Percentiles rank a stretch among this genome's conserved stretches.
Evolutionary conservation across 2,797 vertebrate genomes (phyloP).

Genomic region (Alcedo atthis): DNA sequence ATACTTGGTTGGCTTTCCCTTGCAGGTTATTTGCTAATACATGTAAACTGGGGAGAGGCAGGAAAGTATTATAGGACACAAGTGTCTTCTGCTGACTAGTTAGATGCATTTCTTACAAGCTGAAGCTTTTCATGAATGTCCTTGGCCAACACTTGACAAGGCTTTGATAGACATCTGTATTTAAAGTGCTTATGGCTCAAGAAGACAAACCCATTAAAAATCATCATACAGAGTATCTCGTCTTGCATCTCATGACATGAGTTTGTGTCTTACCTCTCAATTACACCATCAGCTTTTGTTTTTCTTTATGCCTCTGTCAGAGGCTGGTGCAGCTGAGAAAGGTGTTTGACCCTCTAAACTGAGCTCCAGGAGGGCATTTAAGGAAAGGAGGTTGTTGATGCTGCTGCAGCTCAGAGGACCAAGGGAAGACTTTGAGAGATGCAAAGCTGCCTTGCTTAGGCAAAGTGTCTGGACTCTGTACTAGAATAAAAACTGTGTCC

Average conservation of each 20-base stretch:
- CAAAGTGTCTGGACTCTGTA: not conserved
- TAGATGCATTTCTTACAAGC: not conserved
- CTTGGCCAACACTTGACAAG: not conserved
- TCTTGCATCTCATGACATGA: not conserved
- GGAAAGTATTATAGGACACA: not conserved
- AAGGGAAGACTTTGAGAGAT: not conserved
- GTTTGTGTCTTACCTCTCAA: not conserved
- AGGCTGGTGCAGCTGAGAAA: not conserved
- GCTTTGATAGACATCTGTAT: not conserved
- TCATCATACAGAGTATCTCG: not conserved
- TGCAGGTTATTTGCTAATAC: not conserved
- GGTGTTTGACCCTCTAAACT: not conserved
- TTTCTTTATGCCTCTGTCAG: not conserved
- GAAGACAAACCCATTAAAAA: not conserved
- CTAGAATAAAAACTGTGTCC: not conserved
- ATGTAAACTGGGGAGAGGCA: not conserved
- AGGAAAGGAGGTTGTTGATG: not conserved
- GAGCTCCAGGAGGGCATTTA: not conserved
- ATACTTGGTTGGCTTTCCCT: not conserved
- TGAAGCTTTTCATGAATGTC: not conserved
- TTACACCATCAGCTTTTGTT: not conserved
- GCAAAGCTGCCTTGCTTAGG: not conserved
- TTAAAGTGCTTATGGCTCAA: not conserved
- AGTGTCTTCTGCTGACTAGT: not conserved
- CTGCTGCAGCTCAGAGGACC: not conserved